Evolutionary conservation across 1,140 invertebrate species (phyloP).

Genomic region (Ganaspis sp.): DNA sequence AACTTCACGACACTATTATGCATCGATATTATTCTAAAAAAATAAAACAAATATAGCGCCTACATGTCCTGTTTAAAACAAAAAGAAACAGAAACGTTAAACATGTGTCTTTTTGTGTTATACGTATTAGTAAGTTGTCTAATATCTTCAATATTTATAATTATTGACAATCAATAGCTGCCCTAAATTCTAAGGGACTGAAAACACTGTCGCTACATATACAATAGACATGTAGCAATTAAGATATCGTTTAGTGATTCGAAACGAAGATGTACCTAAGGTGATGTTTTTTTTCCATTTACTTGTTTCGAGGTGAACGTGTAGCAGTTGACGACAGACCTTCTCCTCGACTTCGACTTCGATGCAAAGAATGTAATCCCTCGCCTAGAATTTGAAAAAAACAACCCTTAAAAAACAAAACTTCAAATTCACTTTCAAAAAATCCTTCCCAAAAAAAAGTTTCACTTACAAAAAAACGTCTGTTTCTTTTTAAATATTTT

Average conservation of each 20-base stretch:
- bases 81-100: neutral
- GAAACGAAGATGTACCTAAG: constrained; percentile 55
- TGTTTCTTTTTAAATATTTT: neutral
- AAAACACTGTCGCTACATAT: constrained; percentile 70
- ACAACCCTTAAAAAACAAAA: too few relatives aligned
- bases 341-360: constrained; percentile 72
- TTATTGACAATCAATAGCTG: constrained; percentile 70
- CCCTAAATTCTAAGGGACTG: constrained; percentile 68
- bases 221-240: constrained; percentile 72
- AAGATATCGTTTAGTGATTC: constrained; percentile 65
- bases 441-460: too few relatives aligned
- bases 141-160: constrained; percentile 59
- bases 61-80: neutral
- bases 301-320: constrained; percentile 68
- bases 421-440: too few relatives aligned
- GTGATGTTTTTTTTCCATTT: constrained; percentile 49
- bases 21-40: neutral
- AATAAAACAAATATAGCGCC: neutral
- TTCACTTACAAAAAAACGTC: too few relatives aligned
- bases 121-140: constrained; percentile 51
- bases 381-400: too few relatives aligned
- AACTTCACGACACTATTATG: constrained; percentile 31
- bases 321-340: constrained; percentile 67
- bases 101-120: constrained; percentile 47
- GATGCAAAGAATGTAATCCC: constrained; percentile 72